Evolutionary conservation across 2,888 invertebrate species (phyloP), one percentile per base, ranked within the genome.

Genomic region (Drosophila bunnanda): DNA sequence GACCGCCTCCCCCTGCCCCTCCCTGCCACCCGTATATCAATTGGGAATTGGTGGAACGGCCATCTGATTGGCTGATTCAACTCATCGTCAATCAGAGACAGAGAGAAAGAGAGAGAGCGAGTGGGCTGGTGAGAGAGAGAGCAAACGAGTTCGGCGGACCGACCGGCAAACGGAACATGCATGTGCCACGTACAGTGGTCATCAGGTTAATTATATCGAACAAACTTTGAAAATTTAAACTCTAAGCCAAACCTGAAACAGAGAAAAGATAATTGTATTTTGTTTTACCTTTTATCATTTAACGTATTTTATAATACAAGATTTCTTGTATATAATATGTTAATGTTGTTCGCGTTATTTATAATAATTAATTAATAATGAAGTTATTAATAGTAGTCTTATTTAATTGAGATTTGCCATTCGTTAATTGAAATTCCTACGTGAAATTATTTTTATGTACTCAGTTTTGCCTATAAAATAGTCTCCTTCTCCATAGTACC

Each of bases 21-120:
- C 34, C 22, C 43, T 53, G 76, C 84, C 88, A 89, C 86, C 89
- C 9, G n/a, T 28, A 53, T 39, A 39, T 52, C 54, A 59, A 59
- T 53, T 90, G 83, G 82, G 78, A 70, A 58, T 65, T 71, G 62
- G 48, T 72, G 77, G 75, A 79, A 78, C 82, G 76, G 54, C 75
- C 70, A 75, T 88, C 86, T 75, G 90, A 90, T 90, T 90, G 90
- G 90, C 80, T 82, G 80, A 71, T 34, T 39, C 34, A 46, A 15
- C 25, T 25, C 59, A 39, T 48, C 15, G 48, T 30, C 28, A 12
- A 30, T 50, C 50, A 15, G 50, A 52, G 34, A 54, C n/a, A n/a
- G n/a, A n/a, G n/a, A n/a, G 39, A 43, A 28, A 12, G 41, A 43
- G 36, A 15, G 36, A 8, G 34, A 56, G 55, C 36, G 52, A 55